Base-by-base conservation (phyloP, 2,888 invertebrate species). In the Dorcus hopei region DNA sequence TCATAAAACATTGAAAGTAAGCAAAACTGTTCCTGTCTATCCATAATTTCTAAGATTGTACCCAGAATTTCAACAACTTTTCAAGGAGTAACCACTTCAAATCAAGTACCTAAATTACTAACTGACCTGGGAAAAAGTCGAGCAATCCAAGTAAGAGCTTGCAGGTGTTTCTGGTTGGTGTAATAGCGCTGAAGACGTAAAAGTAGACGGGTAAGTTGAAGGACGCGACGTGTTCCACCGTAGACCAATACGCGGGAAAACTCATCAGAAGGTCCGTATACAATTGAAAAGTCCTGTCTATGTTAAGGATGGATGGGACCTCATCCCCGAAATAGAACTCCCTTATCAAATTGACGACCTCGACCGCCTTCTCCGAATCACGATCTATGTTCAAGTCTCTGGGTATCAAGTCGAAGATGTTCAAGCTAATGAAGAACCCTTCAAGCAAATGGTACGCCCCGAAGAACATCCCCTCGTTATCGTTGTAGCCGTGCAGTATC, bases 401-500 rank as follows among this genome's bases (percentile, higher is more conserved):
- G 1, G 59, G 59, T 38, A 59, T 38, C 16, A 59, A 33, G 39
- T 45, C 41, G 11, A 52, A 52, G 9, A 52, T 41, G n/a, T 59
- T 48, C 11, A 40, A 38, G 9, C 48, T 6, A 23, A 23, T 7
- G 33, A 14, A 11, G 19, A 39, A 40, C 33, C 33, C 9, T 38
- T 48, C 54, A 7, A 8, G n/a, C 9, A 16, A 9, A 14, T 9
- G 3, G 3, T 23, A 33, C 14, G 38, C 23, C 7, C 33, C 41
- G 8, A 58, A 14, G 9, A 39, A 45, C 38, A 59, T 49, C 14
- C 55, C 59, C 43, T 59, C 59, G 1, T 55, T 56, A 19, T 62
- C 59, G 38, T 58, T 65, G 39, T 61, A 63, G 11, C 66, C 66
- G 11, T 65, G 40, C 33, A 66, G 50, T 19, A 61, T 45, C 8